Base-by-base conservation (phyloP, 30 jellyfish, hydroid and myxozoan genomes). In the Hydra vulgaris region DNA sequence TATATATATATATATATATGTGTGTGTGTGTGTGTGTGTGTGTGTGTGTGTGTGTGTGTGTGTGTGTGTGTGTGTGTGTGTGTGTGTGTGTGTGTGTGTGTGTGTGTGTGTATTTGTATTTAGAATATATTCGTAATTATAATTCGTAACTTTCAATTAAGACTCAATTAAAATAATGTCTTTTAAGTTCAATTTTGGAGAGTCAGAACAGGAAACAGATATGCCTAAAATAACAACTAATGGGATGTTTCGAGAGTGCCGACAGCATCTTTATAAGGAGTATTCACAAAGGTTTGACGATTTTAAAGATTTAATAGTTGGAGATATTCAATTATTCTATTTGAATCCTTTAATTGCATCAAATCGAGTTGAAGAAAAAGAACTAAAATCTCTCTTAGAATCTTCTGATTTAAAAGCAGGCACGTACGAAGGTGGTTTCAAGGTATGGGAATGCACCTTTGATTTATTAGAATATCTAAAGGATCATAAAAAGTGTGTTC, bases 401-500 rank as follows among this genome's bases (percentile, higher is more conserved):
- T 56, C 83, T 15, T 94, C 99, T 0, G 99, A 94, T 71, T 72
- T 94, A 54, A 74, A 77, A 20, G 75, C 87, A 27, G 99, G 99
- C 15, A 89, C 83, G 8, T 94, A 94, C 74, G 99, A 94, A 82
- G 99, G 99, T 23, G 99, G 99, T 8, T 81, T 94, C 56, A 94
- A 88, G 76, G 88, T 94, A 0, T 94, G 99, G 99, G 99, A 94
- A 71, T 87, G 99, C 72, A 80, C 99, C 0, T 73, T 80, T 70
- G 99, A 94, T 85, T 79, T 94, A 55, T 72, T 85, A 20, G 80
- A 81, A 27, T 82, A 74, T 70, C 27, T 94, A 61, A 27, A 73
- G 24, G 53, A 74, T n/a, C 53, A 56, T 26, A 83, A 71, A 16
- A 55, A 25, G 18, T 53, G 53, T 25, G 15, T 67, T n/a, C 15